These are phyloP conservation scores for Grammomys surdaster DNA, from an alignment of 2,113 vertebrate genomes.

Conservation along the genomic window DNA sequence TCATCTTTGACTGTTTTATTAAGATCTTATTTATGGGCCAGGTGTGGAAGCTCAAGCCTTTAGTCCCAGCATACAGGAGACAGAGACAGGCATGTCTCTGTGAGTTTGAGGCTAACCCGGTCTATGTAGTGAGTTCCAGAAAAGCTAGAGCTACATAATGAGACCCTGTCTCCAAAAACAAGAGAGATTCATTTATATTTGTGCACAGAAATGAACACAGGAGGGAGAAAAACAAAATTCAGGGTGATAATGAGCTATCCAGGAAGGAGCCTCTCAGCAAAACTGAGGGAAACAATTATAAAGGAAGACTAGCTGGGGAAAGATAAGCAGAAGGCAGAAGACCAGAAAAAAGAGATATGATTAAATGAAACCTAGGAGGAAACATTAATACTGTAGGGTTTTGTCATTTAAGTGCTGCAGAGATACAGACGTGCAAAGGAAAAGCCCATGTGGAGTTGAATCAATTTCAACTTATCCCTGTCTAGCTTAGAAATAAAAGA, in stretches of 20 bases:
- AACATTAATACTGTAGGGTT: neutral
- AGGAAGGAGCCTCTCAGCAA: neutral
- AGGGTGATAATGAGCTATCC: neutral
- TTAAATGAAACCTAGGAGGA: neutral
- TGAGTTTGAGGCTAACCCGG: neutral
- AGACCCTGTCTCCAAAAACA: neutral
- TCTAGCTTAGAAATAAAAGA: too few species aligned
- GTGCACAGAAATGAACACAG: neutral
- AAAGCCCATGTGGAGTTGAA: too few species aligned
- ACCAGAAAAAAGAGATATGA: neutral
- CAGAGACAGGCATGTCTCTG: neutral
- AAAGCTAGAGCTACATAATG: neutral
- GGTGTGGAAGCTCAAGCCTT: neutral
- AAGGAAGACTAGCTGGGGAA: neutral
- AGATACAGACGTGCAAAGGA: neutral
- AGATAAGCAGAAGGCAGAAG: neutral
- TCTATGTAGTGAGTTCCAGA: neutral
- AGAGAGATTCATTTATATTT: neutral
- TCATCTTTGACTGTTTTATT: neutral
- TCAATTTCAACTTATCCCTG: too few species aligned
- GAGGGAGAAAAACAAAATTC: conserved; percentile 38
- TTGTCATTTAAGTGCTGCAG: neutral
- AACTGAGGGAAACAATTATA: neutral
- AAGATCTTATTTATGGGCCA: neutral
- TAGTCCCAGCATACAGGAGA: neutral